These are phyloP conservation scores for Eupithecia dodoneata DNA, from an alignment of 2,888 invertebrate genomes.

Conservation along the genomic window DNA sequence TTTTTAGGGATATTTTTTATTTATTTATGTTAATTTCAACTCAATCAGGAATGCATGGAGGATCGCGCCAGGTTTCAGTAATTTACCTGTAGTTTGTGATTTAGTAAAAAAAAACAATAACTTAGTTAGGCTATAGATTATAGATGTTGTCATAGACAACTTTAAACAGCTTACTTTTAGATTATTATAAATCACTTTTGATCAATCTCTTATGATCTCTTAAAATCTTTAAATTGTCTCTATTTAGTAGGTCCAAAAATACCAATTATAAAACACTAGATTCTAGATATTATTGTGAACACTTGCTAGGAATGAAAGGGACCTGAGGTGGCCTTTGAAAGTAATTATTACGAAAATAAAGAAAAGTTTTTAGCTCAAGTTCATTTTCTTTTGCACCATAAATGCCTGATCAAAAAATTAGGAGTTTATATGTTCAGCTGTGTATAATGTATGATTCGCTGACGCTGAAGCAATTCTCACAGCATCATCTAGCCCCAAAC, in stretches of 20 bases:
- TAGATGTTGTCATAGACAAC: background rate
- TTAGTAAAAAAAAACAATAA: background rate
- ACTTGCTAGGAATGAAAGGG: background rate
- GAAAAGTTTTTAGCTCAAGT: slow-evolving; percentile 15
- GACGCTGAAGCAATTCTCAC: too few species aligned
- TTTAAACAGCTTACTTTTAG: background rate
- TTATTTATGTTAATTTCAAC: too few species aligned
- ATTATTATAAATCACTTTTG: background rate
- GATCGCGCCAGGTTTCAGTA: too few species aligned
- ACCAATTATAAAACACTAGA: background rate
- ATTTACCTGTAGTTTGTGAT: background rate
- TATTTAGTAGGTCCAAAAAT: background rate
- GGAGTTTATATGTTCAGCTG: too few species aligned
- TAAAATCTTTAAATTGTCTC: background rate
- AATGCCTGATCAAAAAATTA: too few species aligned
- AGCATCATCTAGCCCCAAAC: too few species aligned
- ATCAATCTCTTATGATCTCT: background rate
- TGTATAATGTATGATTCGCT: too few species aligned
- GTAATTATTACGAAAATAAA: slow-evolving; percentile 14
- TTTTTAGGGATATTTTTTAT: too few species aligned
- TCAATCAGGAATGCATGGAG: too few species aligned
- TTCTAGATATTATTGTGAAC: background rate
- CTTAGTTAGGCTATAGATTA: background rate
- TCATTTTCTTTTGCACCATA: background rate
- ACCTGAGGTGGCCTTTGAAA: slow-evolving; percentile 28